Conservation (phyloP, 2,113 vertebrate genomes). For the Desmodus rotundus region DNA sequence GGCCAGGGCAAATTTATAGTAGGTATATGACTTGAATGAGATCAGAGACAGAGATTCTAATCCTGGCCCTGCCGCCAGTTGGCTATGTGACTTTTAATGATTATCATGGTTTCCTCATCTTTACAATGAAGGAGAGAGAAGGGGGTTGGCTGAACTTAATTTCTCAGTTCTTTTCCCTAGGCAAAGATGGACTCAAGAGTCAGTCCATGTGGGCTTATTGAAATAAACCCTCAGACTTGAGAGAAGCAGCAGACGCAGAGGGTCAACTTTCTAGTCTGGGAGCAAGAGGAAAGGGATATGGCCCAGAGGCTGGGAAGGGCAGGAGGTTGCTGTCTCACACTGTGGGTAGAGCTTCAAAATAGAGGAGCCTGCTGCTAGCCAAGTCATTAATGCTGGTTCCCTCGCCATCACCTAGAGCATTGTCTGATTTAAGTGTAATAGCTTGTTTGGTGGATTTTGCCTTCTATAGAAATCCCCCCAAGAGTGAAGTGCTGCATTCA, state of each 20-base stretch:
- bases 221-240: conserved; percentile 9
- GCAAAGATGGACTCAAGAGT: conserved; percentile 4
- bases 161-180: neutral
- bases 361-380: conserved; percentile 62
- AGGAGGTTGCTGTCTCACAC: conserved; percentile 43
- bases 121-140: neutral
- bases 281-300: neutral
- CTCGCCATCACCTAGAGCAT: conserved; percentile 60
- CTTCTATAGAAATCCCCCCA: conserved; percentile 38
- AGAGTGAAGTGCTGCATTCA: conserved; percentile 49
- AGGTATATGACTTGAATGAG: neutral
- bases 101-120: conserved; percentile 38
- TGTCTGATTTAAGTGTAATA: conserved; percentile 76
- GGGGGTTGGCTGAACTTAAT: neutral
- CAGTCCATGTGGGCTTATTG: neutral
- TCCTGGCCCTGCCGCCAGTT: neutral
- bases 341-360: conserved; percentile 55
- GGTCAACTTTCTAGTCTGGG: conserved; percentile 48
- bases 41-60: conserved; percentile 40
- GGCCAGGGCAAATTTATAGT: neutral
- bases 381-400: conserved; percentile 72
- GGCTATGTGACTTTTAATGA: neutral
- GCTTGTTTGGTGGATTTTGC: conserved; percentile 72
- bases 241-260: conserved; percentile 18
- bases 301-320: conserved; percentile 61